Conservation (phyloP, 2,888 invertebrate genomes). For the Agrochola lychnidis region DNA sequence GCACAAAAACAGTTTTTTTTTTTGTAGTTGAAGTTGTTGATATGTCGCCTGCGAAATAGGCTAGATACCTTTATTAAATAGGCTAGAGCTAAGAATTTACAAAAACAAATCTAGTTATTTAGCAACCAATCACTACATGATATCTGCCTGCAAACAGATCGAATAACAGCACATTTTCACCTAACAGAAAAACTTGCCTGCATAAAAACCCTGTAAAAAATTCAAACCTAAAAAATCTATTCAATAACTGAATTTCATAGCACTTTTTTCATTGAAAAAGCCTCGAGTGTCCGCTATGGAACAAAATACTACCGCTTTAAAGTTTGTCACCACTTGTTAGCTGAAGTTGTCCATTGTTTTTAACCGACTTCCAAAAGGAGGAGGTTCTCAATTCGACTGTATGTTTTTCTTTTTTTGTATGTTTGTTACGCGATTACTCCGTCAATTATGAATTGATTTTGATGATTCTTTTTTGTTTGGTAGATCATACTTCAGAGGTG, state of each 20-base stretch:
- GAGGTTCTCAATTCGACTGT: too few species aligned
- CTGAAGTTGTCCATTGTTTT: slow-evolving; percentile 33
- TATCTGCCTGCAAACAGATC: not conserved
- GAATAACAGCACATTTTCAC: not conserved
- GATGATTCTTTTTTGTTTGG: too few species aligned
- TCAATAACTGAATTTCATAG: slow-evolving; percentile 15
- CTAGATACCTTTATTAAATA: too few species aligned
- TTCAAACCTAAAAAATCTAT: not conserved
- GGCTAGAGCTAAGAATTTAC: not conserved
- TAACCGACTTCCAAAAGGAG: too few species aligned
- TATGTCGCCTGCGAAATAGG: too few species aligned
- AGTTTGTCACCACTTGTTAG: slow-evolving; percentile 15
- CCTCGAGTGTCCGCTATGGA: not conserved
- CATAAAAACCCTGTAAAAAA: not conserved
- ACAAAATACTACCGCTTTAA: slow-evolving; percentile 34
- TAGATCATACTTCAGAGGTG: too few species aligned
- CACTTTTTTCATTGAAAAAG: not conserved
- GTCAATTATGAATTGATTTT: too few species aligned
- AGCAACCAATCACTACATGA: not conserved
- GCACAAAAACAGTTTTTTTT: too few species aligned
- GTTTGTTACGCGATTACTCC: too few species aligned
- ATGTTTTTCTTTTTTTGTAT: too few species aligned
- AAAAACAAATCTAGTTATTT: not conserved
- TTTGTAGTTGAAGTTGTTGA: too few species aligned
- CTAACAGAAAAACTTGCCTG: not conserved